Evolutionary conservation across 2,113 vertebrate genomes (phyloP), one percentile per base, ranked within the genome.

Genomic region (Aegithalos caudatus): DNA sequence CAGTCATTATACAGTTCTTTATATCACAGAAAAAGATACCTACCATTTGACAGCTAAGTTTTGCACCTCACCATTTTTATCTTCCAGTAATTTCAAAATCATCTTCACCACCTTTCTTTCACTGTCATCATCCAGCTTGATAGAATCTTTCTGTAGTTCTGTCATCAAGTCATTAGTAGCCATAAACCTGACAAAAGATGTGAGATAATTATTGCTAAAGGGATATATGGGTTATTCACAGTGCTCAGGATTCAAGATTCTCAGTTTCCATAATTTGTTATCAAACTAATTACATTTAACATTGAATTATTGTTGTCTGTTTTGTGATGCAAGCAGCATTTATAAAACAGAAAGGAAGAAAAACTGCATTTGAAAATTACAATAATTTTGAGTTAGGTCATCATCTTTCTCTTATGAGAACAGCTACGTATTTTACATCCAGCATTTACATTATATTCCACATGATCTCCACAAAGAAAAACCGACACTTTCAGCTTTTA

Each of bases 81-180:
- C 99, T 97, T 99, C 99, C 92, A 99, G 84, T 94, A 99, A 98
- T 92, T 99, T 99, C 86, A 99, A 98, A 95, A 99, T 99, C 99
- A 99, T 99, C 98, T 99, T 99, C 87, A 99, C 99, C 92, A 99
- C 99, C 96, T 99, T 99, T 84, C 99, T 98, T 97, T 99, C 99
- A 77, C 99, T 99, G 97, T 99, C 99, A 87, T 99, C 99, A 96
- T 99, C 99, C 98, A 99, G 98, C 95, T 99, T 99, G 97, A 99
- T 99, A 29, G 99, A 99, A 96, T 99, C 99, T 97, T 99, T 99
- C 88, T 99, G 99, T 29, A 99, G 98, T 97, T 99, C 99, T 13
- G 99, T 99, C 99, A 99, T 99, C 98, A 99, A 97, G 96, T 99
- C 99, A 95, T 99, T 99, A 38, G 99, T 99, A 97, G 99, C 99